A percentile compares a stretch with the other conserved stretches of the same genome.
Evolutionary conservation across 2,797 vertebrate species (phyloP).

Genomic region (Rhynchotus rufescens): DNA sequence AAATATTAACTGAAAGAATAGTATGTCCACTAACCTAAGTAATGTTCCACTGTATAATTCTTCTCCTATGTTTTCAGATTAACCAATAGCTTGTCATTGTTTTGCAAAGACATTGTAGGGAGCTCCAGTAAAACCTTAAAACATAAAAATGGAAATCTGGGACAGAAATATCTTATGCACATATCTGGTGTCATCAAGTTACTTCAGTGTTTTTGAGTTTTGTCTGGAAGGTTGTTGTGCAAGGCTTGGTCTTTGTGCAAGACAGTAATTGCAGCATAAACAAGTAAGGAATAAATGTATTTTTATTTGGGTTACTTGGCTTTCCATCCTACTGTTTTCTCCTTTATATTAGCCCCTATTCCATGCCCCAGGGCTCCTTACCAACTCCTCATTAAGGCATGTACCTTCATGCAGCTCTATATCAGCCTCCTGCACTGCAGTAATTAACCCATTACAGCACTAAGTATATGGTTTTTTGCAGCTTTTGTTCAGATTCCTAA

Average conservation of each 20-base stretch:
- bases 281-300: slow-evolving; percentile 1
- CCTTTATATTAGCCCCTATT: slow-evolving; percentile 47
- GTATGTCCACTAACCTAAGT: neutral
- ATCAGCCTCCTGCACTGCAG: slow-evolving; percentile 42
- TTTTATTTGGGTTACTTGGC: slow-evolving; percentile 31
- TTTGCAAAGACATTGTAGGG: neutral
- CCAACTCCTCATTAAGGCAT: slow-evolving; percentile 57
- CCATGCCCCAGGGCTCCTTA: slow-evolving; percentile 40
- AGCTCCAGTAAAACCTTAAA: neutral
- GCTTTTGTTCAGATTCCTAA: slow-evolving; percentile 14
- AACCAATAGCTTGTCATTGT: neutral
- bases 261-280: slow-evolving; percentile 39
- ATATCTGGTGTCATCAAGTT: slow-evolving; percentile 48
- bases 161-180: slow-evolving; percentile 49
- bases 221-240: slow-evolving; percentile 20
- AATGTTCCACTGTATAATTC: neutral
- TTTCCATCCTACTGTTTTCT: slow-evolving; percentile 49
- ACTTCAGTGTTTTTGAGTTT: slow-evolving; percentile 53
- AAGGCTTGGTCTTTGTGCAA: neutral
- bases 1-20: neutral
- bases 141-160: slow-evolving; percentile 20
- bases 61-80: neutral
- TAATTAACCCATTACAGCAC: slow-evolving; percentile 53
- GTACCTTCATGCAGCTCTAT: slow-evolving; percentile 33
- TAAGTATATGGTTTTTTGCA: neutral